A percentile compares a stretch with the other conserved stretches of the same genome.
These are phyloP conservation scores for Anolis apletophallus DNA, from an alignment of 2,797 vertebrate species.

Conservation along the genomic window DNA sequence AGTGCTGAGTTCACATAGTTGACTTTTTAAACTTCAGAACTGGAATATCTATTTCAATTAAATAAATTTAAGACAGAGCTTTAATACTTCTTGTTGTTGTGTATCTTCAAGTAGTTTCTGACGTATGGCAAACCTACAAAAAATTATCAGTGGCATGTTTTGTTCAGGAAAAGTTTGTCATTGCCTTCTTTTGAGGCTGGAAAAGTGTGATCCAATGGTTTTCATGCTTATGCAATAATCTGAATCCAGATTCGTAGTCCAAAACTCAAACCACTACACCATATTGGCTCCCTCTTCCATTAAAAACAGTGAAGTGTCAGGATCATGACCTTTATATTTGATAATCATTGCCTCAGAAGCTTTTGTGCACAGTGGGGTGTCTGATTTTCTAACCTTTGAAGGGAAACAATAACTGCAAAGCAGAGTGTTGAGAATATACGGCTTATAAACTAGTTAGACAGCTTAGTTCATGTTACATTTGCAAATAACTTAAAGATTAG, in stretches of 20 bases:
- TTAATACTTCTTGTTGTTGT: not conserved
- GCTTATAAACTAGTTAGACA: conserved; percentile 12
- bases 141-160: too few species aligned
- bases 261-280: too few species aligned
- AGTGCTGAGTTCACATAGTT: not conserved
- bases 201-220: too few species aligned
- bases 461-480: conserved; percentile 1
- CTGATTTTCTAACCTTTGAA: not conserved
- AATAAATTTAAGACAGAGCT: not conserved
- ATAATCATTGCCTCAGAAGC: not conserved
- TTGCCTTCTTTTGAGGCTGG: too few species aligned
- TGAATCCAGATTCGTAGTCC: too few species aligned
- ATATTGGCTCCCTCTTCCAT: not conserved
- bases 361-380: not conserved
- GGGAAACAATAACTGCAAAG: not conserved
- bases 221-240: too few species aligned
- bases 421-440: not conserved
- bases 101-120: too few species aligned
- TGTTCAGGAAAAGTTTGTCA: too few species aligned
- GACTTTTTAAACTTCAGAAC: not conserved
- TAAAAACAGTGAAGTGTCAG: not conserved
- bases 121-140: too few species aligned
- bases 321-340: not conserved
- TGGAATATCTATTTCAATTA: not conserved
- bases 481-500: not conserved